Evolutionary conservation across 2,113 vertebrate species (phyloP).

Genomic region (Crotophaga sulcirostris): DNA sequence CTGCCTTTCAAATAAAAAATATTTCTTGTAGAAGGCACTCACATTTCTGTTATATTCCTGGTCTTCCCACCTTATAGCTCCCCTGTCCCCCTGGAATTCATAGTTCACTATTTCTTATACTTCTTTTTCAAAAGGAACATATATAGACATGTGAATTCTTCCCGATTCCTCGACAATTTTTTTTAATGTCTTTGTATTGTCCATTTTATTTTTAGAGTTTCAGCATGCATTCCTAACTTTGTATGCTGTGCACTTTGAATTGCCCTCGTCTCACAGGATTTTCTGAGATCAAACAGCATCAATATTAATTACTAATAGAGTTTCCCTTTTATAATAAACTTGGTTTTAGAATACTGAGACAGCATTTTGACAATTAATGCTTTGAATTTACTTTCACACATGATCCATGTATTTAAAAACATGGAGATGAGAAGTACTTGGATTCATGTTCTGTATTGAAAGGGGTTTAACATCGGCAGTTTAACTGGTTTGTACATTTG

Average conservation of each 20-base stretch:
- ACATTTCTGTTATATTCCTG: conserved; percentile 7
- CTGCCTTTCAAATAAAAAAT: conserved; percentile 42
- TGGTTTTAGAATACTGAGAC: conserved; percentile 8
- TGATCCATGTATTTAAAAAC: neutral
- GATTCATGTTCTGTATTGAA: neutral
- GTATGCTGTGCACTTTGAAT: neutral
- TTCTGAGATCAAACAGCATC: conserved; percentile 36
- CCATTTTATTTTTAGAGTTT: conserved; percentile 16
- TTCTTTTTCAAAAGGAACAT: neutral
- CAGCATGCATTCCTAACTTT: neutral
- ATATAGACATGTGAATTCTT: neutral
- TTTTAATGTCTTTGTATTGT: neutral
- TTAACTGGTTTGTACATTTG: neutral
- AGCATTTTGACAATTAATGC: conserved; percentile 5
- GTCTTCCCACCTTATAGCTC: conserved; percentile 4
- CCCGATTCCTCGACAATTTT: neutral
- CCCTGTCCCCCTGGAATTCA: neutral
- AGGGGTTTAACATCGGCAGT: neutral
- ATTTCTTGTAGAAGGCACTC: neutral
- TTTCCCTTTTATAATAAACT: conserved; percentile 13
- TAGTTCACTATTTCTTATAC: neutral
- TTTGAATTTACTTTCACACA: neutral
- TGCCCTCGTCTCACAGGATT: conserved; percentile 14
- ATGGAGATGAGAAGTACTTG: neutral
- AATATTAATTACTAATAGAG: conserved; percentile 45